Evolutionary conservation across 2,113 vertebrate species (phyloP), one percentile per base, ranked within the genome.

Genomic region (Cathartes aura): DNA sequence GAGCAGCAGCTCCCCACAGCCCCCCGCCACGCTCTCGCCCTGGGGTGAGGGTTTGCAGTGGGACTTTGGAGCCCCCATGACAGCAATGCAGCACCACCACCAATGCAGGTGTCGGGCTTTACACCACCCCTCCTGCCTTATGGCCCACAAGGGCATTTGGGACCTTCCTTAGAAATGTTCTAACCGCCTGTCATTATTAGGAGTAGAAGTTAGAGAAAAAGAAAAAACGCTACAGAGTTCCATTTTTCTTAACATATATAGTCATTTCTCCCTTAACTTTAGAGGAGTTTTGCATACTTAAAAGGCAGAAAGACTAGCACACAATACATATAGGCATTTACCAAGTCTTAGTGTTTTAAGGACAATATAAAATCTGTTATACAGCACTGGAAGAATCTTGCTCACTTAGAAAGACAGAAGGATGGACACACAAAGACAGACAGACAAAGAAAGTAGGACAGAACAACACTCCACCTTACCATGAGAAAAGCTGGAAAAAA

Each of bases 1-100:
- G 5, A 67, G 30, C 22, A 64, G 8, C 63, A 59, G 50, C 45
- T 34, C 38, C 16, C 9, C 9, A 5, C 43, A 73, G 24, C 18
- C 13, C 22, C 36, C 22, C 1, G 4, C 21, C 3, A 1, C 0
- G 0, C 11, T 47, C 19, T 34, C 2, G 1, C 8, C 7, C 17
- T 1, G 1, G 9, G 19, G 9, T 14, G 30, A 59, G 50, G 45
- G 12, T 48, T 48, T 87, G 30, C n/a, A 40, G 20, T 1, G 2
- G 19, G 40, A 48, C 23, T 68, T 74, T 8, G 9, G 27, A 70
- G 18, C 11, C 18, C 30, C 19, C 8, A 8, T 11, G 17, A 32
- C 20, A 55, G 20, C 63, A 89, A 4, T 2, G 2, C 22, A 47
- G 22, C 30, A 40, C 14, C 16, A 34, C 9, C 2, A 2, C 24